phyloP scores from a whole-genome alignment of 1,140 invertebrate species.

The Episyrphus balteatus region DNA sequence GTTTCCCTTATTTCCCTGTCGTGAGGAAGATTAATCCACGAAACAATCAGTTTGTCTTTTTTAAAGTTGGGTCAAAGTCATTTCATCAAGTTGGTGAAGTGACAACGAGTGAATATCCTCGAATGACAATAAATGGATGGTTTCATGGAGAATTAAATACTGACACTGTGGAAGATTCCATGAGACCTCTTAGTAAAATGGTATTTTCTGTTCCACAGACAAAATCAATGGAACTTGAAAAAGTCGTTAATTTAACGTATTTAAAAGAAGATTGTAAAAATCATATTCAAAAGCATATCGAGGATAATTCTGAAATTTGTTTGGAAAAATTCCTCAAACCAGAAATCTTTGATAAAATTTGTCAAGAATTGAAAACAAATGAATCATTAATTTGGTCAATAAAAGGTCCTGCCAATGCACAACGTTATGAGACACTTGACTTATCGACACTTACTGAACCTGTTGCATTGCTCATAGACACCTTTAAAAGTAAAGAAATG shows the following conservation, averaged over 20 bases:
- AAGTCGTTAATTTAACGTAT: slow-evolving; percentile 42
- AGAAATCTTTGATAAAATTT: slow-evolving; percentile 38
- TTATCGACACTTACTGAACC: slow-evolving; percentile 33
- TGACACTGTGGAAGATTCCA: slow-evolving; percentile 20
- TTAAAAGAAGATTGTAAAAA: slow-evolving; percentile 36
- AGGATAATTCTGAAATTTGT: slow-evolving; percentile 46
- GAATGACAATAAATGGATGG: slow-evolving; percentile 65
- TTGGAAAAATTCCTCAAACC: slow-evolving; percentile 43
- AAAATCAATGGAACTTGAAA: slow-evolving; percentile 24
- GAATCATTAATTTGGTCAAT: slow-evolving; percentile 41
- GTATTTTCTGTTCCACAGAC: slow-evolving; percentile 25
- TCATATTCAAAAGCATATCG: slow-evolving; percentile 45
- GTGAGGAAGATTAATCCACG: slow-evolving; percentile 45
- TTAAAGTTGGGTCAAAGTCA: slow-evolving; percentile 45
- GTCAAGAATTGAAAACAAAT: slow-evolving; percentile 36
- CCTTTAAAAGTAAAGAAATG: slow-evolving; percentile 45
- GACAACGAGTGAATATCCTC: slow-evolving; percentile 44
- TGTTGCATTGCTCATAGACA: slow-evolving; percentile 35
- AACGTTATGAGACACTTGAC: slow-evolving; percentile 47
- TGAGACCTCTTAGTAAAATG: slow-evolving; percentile 21
- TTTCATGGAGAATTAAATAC: slow-evolving; percentile 49
- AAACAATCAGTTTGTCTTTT: slow-evolving; percentile 62
- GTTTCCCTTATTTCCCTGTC: slow-evolving; percentile 41
- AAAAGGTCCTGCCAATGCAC: slow-evolving; percentile 49
- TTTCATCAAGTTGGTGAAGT: slow-evolving; percentile 54